Evolutionary conservation across 2,888 invertebrate genomes (phyloP).

Genomic region (Drosophila helvetica): DNA sequence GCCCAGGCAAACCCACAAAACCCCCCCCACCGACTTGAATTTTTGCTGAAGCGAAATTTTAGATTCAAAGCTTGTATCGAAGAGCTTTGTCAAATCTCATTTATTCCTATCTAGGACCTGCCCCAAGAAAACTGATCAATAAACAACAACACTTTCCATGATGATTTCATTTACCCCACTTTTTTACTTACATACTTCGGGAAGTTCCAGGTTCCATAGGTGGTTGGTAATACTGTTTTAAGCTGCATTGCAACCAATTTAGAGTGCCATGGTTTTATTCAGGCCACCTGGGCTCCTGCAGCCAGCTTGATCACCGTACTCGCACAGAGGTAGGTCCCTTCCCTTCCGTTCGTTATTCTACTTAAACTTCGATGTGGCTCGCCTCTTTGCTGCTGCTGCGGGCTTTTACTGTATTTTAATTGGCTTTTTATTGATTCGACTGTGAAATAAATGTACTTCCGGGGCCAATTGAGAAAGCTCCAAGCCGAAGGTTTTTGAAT

Average conservation of each 20-base stretch:
- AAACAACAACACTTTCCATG: no score
- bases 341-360: slow-evolving; percentile 36
- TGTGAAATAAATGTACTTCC: slow-evolving; percentile 25
- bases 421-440: slow-evolving; percentile 62
- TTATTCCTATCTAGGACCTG: no score
- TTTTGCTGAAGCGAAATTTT: slow-evolving; percentile 15
- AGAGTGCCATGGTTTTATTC: slow-evolving; percentile 39
- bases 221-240: slow-evolving; percentile 16
- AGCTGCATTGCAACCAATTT: slow-evolving; percentile 32
- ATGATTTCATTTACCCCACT: slow-evolving; percentile 25
- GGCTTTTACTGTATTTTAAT: slow-evolving; percentile 49
- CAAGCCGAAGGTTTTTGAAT: neutral
- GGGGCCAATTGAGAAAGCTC: neutral
- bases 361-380: slow-evolving; percentile 53
- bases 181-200: neutral
- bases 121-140: no score
- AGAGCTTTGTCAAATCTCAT: no score
- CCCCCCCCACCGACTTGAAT: no score
- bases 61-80: neutral
- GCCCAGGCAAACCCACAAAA: slow-evolving; percentile 32
- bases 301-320: slow-evolving; percentile 17
- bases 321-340: neutral
- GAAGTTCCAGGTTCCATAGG: neutral
- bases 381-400: slow-evolving; percentile 14
- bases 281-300: neutral